Conservation (phyloP, 2,797 vertebrate species). For the Corythornis leucogaster region DNA sequence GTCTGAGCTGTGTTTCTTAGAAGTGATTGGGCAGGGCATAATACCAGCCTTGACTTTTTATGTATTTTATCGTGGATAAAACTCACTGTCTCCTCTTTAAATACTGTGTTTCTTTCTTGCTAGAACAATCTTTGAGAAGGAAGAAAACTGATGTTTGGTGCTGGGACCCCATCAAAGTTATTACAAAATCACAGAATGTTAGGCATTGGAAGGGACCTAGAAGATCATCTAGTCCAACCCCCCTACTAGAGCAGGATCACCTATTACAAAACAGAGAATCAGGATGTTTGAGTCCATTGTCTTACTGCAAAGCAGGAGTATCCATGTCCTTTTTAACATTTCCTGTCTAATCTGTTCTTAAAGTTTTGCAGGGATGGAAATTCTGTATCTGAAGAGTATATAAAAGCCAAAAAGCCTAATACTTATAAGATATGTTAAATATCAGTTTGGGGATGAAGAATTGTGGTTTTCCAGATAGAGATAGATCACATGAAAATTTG, state of each 20-base stretch:
- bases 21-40: background rate
- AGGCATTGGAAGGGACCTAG: too few species aligned
- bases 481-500: background rate
- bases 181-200: background rate
- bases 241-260: too few species aligned
- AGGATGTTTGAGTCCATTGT: background rate
- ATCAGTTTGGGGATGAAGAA: background rate
- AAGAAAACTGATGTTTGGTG: background rate
- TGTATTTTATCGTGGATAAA: background rate
- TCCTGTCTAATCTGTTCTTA: background rate
- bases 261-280: background rate
- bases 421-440: background rate
- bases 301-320: background rate
- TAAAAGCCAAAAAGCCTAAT: background rate
- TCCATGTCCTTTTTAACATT: background rate
- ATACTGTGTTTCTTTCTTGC: background rate
- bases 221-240: too few species aligned
- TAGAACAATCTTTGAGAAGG: background rate
- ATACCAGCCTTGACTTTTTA: background rate
- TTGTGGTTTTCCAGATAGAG: background rate
- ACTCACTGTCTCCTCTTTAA: background rate
- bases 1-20: background rate
- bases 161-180: background rate
- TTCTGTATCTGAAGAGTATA: background rate
- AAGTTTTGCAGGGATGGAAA: background rate